Evolutionary conservation across 2,797 vertebrate genomes (phyloP).

Genomic region (Sebastes baramenuke): DNA sequence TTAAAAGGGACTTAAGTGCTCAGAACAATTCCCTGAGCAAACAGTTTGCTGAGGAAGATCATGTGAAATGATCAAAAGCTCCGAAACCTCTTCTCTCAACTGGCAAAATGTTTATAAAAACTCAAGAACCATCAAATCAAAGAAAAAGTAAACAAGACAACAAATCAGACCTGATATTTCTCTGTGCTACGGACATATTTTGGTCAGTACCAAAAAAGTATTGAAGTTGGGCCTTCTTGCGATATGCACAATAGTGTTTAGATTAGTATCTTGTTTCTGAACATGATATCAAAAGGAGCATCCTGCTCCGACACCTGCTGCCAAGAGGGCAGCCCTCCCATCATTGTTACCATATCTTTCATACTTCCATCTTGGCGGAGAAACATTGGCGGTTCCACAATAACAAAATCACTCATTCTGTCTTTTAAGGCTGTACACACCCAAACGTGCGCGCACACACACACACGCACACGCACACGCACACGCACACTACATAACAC

Average conservation of each 20-base stretch:
- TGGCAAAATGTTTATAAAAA: not conserved
- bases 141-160: not conserved
- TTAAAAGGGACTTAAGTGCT: not conserved
- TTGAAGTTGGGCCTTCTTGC: not conserved
- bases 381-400: not conserved
- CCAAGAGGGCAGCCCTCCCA: slow-evolving; percentile 11
- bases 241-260: not conserved
- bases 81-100: not conserved
- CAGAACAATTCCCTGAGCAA: not conserved
- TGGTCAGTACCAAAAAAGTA: not conserved
- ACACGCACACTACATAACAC: not conserved
- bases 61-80: not conserved
- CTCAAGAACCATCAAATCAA: not conserved
- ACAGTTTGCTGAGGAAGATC: not conserved
- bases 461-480: no score
- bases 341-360: slow-evolving; percentile 21
- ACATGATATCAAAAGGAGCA: not conserved
- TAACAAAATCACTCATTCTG: slow-evolving; percentile 18
- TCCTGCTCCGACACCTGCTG: slow-evolving; percentile 2
- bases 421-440: not conserved
- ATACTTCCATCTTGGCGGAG: slow-evolving; percentile 8
- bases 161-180: not conserved
- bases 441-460: not conserved
- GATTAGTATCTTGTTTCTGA: not conserved
- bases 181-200: not conserved